Evolutionary conservation across 2,888 invertebrate species (phyloP).

Genomic region (Caenorhabditis sp.): DNA sequence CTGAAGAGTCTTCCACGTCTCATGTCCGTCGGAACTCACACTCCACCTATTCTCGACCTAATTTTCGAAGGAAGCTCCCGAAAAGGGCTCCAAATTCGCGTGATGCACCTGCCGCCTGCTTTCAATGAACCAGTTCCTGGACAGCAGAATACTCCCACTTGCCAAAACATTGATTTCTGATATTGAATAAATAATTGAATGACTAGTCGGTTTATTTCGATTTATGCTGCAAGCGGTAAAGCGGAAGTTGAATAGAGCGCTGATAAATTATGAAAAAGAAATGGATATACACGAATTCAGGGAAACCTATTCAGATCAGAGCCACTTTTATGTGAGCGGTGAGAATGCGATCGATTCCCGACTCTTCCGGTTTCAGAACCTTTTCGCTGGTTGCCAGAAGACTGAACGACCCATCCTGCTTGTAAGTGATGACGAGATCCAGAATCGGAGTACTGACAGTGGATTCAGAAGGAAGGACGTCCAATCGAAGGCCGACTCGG

Average conservation of each 20-base stretch:
- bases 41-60: slow-evolving; percentile 54
- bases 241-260: too few species aligned
- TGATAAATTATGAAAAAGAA: slow-evolving; percentile 38
- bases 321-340: slow-evolving; percentile 24
- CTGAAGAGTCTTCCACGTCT: slow-evolving; percentile 36
- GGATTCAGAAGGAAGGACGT: slow-evolving; percentile 34
- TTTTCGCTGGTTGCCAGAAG: slow-evolving; percentile 34
- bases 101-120: slow-evolving; percentile 54
- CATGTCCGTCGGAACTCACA: slow-evolving; percentile 46
- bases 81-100: slow-evolving; percentile 51
- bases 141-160: slow-evolving; percentile 7
- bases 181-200: not conserved
- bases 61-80: slow-evolving; percentile 44
- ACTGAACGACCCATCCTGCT: slow-evolving; percentile 49
- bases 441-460: slow-evolving; percentile 18
- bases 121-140: slow-evolving; percentile 43
- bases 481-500: slow-evolving; percentile 64
- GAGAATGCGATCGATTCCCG: slow-evolving; percentile 23
- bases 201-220: not conserved
- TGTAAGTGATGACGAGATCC: slow-evolving; percentile 53
- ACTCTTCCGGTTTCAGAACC: slow-evolving; percentile 31
- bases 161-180: slow-evolving; percentile 51
- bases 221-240: too few species aligned
- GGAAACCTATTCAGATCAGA: slow-evolving; percentile 6
- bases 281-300: not conserved